Base-by-base conservation (phyloP, 2,888 invertebrate species). In the Balanococcus diminutus region DNA sequence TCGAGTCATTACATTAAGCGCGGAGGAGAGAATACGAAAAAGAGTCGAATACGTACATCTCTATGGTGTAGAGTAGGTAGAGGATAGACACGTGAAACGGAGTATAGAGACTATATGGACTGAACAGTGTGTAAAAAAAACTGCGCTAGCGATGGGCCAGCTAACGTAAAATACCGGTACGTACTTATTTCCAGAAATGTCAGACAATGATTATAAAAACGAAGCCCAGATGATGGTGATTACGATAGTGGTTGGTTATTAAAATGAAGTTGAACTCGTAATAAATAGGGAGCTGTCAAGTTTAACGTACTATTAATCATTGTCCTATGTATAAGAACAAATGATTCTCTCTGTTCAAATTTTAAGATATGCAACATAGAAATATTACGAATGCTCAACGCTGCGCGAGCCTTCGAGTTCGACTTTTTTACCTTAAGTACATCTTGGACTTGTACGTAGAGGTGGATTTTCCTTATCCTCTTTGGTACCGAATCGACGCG, bases 201-300 rank as follows among this genome's bases (percentile, higher is more conserved):
- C 85, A 85, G 85, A 85, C 85, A 85, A 85, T 85, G 85, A 85
- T 85, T 85, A 85, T 85, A 85, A 85, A 85, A 85, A 85, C 75
- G 51, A 79, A 85, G 51, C 46, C 85, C 85, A 32, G 85, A 85
- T 85, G 85, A 85, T 85, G 85, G 85, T 85, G 85, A 85, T 85
- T 85, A 85, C 75, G 85, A 85, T 85, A 85, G 85, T 85, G 85
- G 85, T 85, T 85, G 85, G 85, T 85, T 85, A 85, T 85, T 85
- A 85, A 85, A 85, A 85, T 85, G 85, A 85, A 85, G 75, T 85
- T 85, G 85, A 85, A 85, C 85, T 79, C 85, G 79, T 85, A 85
- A 85, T 85, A 85, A 85, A 85, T 85, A 85, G 85, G 67, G 79
- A 85, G 75, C 85, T 85, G 85, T 85, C 85, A 85, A 51, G 79